Base-by-base conservation (phyloP, 2,888 invertebrate species). In the Mallateleia sp. region DNA sequence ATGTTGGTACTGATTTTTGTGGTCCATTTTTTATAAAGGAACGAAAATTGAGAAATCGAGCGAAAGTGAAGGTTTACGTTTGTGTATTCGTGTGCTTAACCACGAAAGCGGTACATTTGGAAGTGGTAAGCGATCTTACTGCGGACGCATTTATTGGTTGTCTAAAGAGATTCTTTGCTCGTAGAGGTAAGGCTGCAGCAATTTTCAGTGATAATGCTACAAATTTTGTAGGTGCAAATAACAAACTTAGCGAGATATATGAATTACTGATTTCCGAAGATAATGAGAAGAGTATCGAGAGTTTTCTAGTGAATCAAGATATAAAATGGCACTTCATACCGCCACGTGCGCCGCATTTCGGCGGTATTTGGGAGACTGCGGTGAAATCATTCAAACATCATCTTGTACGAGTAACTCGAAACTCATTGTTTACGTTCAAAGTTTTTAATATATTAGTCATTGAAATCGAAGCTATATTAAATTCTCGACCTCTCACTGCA, bases 51-150 rank as follows among this genome's bases (percentile, higher is more conserved):
- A 56, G 85, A n/a, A 89, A 88, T 45, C 24, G 77, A 5, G 62
- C 2, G 0, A 34, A 56, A 34, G 69, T 86, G 1, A 84, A 90
- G 18, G 64, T 74, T 0, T 89, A 85, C 8, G 82, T 85, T 1
- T 78, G 78, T 0, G 75, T 89, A 0, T 94, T 94, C 69, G 85
- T 93, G 0, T 94, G 94, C 71, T 72, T 94, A 1, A 54, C 87
- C 5, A 89, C 90, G 1, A 92, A 92, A 71, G 94, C 94, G 0
- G 80, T 93, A 4, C 92, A 94, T 62, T 54, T 94, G 14, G 93
- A 32, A 8, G 8, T 32, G 32, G 32, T 32, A 32, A 32, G 8
- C 8, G 32, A 32, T 32, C 32, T 32, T 94, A 88, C 91, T 0
- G 90, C 93, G 0, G 91, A 92, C 28, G 86, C 89, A 0, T 94